Conservation (phyloP, 2,113 vertebrate species). For the Campylomormyrus numenius region DNA sequence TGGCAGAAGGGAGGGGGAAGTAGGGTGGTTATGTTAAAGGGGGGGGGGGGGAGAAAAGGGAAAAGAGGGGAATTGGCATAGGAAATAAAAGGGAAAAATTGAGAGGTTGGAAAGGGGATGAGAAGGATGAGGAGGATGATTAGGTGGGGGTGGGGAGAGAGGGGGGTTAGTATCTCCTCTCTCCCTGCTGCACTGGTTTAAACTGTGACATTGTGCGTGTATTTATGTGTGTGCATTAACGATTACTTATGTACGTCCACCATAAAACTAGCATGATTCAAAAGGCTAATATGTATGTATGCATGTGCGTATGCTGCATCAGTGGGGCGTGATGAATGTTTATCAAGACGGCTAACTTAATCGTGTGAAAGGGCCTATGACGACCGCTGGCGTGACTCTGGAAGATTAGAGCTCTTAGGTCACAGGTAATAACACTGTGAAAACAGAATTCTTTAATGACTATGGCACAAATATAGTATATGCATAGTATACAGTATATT, state of each 20-base stretch:
- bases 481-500: neutral
- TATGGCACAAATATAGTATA: neutral
- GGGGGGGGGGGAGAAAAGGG: constrained; percentile 9
- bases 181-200: constrained; percentile 38
- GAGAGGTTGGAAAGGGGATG: neutral
- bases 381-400: neutral
- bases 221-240: neutral
- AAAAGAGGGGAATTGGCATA: neutral
- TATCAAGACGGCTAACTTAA: neutral
- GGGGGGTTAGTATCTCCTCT: constrained; percentile 43
- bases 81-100: constrained; percentile 35
- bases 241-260: neutral
- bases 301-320: neutral
- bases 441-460: neutral
- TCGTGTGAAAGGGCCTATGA: neutral
- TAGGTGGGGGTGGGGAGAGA: constrained; percentile 6
- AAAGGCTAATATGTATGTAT: neutral
- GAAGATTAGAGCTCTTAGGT: neutral
- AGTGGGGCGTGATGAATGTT: neutral
- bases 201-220: constrained; percentile 19
- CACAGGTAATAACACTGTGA: neutral
- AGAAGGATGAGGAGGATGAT: neutral
- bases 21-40: neutral
- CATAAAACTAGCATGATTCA: neutral
- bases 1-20: neutral